Percentiles rank a stretch among this genome's conserved stretches.
phyloP scores from a whole-genome alignment of 2,113 vertebrate species.

The Dermatemys mawii region DNA sequence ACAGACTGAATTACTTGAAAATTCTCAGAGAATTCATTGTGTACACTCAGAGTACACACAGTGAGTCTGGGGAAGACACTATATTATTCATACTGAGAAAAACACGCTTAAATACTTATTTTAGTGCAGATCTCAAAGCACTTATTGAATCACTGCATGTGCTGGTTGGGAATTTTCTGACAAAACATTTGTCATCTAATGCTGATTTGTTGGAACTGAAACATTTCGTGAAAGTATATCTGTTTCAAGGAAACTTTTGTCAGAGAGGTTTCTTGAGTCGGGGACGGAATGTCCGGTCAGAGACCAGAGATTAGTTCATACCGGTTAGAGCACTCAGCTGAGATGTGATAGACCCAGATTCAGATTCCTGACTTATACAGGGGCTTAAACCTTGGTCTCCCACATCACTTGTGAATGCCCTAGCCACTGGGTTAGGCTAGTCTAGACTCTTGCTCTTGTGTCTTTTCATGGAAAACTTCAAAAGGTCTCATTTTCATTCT shows the following conservation, averaged over 20 bases:
- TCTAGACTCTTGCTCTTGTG: neutral
- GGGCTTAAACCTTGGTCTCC: neutral
- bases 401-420: neutral
- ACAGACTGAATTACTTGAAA: neutral
- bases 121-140: too few relatives aligned
- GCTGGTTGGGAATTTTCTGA: neutral
- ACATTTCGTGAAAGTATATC: neutral
- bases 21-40: neutral
- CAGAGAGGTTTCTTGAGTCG: neutral
- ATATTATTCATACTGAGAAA: neutral
- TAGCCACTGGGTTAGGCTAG: neutral
- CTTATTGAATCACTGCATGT: too few relatives aligned
- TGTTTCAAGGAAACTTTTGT: neutral
- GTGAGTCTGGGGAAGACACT: neutral
- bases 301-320: neutral
- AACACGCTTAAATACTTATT: neutral
- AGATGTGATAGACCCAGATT: neutral
- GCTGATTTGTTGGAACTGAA: neutral
- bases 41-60: rapidly evolving
- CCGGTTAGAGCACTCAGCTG: neutral
- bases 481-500: neutral
- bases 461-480: neutral
- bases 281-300: neutral
- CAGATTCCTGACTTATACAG: neutral
- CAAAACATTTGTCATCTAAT: neutral